Evolutionary conservation across 2,113 vertebrate species (phyloP).

Genomic region (Origma solitaria): DNA sequence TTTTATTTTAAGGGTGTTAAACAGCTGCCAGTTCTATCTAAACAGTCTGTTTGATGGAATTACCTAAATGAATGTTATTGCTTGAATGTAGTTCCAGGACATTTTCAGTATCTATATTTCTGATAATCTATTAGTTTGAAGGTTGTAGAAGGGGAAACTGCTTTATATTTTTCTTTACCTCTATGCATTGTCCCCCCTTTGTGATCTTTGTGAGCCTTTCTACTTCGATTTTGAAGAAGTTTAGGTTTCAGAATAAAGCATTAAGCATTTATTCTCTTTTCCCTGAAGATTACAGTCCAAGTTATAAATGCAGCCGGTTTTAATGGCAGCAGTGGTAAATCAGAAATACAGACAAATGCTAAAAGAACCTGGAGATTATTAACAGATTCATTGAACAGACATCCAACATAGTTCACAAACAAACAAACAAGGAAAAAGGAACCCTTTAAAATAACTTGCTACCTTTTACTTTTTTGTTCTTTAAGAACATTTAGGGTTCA

Average conservation of each 20-base stretch:
- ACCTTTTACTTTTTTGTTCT: not conserved
- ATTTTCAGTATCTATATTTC: not conserved
- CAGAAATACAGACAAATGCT: not conserved
- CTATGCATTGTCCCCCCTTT: not conserved
- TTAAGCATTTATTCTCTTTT: not conserved
- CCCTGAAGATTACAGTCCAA: not conserved
- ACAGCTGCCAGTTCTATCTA: not conserved
- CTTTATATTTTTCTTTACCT: not conserved
- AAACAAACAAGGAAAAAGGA: not conserved
- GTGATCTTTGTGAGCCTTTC: accelerated
- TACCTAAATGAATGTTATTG: not conserved
- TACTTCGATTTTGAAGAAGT: not conserved
- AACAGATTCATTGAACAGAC: not conserved
- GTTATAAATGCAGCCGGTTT: not conserved
- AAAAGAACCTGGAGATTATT: not conserved
- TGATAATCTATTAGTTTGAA: not conserved
- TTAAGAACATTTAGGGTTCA: not conserved
- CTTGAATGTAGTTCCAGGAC: not conserved
- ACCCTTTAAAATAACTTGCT: not conserved
- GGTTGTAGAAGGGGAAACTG: not conserved
- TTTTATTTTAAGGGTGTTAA: not conserved
- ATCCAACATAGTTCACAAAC: not conserved
- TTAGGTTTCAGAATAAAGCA: not conserved
- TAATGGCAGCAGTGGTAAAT: accelerated
- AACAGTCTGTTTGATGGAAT: not conserved